These are phyloP conservation scores for Thyatira batis DNA, from an alignment of 2,888 invertebrate species.

Conservation along the genomic window DNA sequence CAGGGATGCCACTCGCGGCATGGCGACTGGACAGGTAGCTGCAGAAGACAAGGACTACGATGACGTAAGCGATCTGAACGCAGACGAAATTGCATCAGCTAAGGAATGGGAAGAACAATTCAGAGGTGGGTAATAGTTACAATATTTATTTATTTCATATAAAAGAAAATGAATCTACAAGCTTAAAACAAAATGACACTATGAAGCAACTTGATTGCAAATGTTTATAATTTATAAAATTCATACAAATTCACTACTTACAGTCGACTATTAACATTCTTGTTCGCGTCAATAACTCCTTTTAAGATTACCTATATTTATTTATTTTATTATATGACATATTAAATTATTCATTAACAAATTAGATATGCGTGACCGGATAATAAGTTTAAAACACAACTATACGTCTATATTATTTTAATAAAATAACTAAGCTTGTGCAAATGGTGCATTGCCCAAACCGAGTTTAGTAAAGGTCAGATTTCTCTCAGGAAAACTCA, in stretches of 20 bases:
- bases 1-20: conserved; percentile 68
- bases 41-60: conserved; percentile 69
- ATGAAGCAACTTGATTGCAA: too few species aligned
- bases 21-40: conserved; percentile 70
- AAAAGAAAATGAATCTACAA: too few species aligned
- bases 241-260: too few species aligned
- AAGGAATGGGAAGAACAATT: conserved; percentile 79
- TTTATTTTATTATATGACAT: too few species aligned
- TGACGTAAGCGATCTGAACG: conserved; percentile 66
- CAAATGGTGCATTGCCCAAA: neutral
- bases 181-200: too few species aligned
- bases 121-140: conserved; percentile 49
- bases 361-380: too few species aligned
- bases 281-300: too few species aligned
- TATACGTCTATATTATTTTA: conserved; percentile 3
- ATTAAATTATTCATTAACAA: too few species aligned
- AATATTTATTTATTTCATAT: neutral
- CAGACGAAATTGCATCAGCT: conserved; percentile 68
- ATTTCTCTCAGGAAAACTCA: neutral
- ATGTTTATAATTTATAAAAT: too few species aligned
- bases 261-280: too few species aligned
- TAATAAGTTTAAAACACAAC: too few species aligned
- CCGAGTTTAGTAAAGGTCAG: neutral
- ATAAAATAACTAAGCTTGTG: neutral
- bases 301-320: too few species aligned